Evolutionary conservation across 1,140 invertebrate species (phyloP).

Genomic region (Phthorimaea operculella): DNA sequence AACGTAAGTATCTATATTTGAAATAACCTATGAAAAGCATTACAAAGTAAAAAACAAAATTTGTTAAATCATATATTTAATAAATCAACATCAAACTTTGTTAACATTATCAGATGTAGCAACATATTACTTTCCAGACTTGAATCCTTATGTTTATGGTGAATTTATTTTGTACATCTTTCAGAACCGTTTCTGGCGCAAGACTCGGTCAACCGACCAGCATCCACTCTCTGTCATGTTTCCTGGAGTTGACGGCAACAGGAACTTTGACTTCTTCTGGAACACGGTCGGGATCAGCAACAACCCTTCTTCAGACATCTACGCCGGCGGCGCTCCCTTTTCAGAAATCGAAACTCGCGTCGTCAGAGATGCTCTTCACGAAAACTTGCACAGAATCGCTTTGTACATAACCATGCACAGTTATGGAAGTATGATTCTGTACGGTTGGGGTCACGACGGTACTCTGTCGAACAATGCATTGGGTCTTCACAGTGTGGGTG

Average conservation of each 20-base stretch:
- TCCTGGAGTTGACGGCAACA: conserved; percentile 66
- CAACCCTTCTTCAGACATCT: conserved; percentile 75
- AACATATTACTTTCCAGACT: too few species aligned
- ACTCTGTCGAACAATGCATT: conserved; percentile 32
- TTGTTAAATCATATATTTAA: not conserved
- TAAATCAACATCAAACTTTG: too few species aligned
- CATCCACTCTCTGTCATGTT: conserved; percentile 28
- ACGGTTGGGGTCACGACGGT: conserved; percentile 72
- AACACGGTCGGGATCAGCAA: conserved; percentile 71
- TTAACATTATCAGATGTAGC: too few species aligned
- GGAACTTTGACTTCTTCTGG: conserved; percentile 72
- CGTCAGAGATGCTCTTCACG: conserved; percentile 66
- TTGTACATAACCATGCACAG: conserved; percentile 74
- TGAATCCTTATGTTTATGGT: too few species aligned
- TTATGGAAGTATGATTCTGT: conserved; percentile 70
- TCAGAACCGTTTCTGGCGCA: conserved; percentile 46
- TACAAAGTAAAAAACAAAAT: too few species aligned
- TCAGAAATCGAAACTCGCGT: conserved; percentile 77
- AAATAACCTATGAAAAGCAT: not conserved
- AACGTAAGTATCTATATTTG: not conserved
- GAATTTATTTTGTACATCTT: not conserved
- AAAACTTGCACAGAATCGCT: conserved; percentile 59
- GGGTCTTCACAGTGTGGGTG: conserved; percentile 43
- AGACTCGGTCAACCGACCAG: conserved; percentile 27
- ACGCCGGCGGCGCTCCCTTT: conserved; percentile 73